Evolutionary conservation across 2,888 invertebrate species (phyloP), one percentile per base, ranked within the genome.

Genomic region (Nysson spinosus): DNA sequence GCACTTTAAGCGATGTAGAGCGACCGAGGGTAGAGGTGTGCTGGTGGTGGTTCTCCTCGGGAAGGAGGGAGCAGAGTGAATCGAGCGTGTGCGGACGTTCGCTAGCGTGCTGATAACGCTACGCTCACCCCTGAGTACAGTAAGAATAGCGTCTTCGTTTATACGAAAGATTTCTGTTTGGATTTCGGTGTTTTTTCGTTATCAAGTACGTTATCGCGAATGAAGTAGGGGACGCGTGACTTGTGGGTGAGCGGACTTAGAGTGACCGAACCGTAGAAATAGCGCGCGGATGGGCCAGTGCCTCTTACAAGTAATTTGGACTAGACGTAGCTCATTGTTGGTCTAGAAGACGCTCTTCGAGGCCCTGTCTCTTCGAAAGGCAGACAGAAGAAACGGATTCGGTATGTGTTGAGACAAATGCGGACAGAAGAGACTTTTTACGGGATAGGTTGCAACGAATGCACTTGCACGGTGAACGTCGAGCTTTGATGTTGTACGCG

Each of bases 41-140:
- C n/a, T n/a, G n/a, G n/a, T n/a, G n/a, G n/a, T n/a, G n/a, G n/a
- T n/a, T n/a, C n/a, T n/a, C n/a, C n/a, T n/a, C n/a, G 40, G 37
- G 56, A 74, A 57, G 73, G 69, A 64, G 70, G 74, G 69, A 62
- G 56, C 44, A 72, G 50, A 49, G 65, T 58, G 72, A 60, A 56
- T 66, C 71, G 61, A 69, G 70, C 63, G 68, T 73, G 74, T 78
- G 81, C 81, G 80, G 83, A n/a, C 81, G 81, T 83, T 79, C 76
- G 79, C 76, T 80, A 80, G 80, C 83, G 81, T 78, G 77, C 78
- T 76, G 77, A 72, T 72, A 81, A 82, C 78, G 82, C 81, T 79
- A 83, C 84, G 80, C 84, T 83, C 74, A 78, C 78, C 80, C n/a
- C 72, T 80, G 55, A 61, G 63, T 69, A 69, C 71, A 50, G 71